phyloP scores from a whole-genome alignment of 2,888 invertebrate species.

The Augochlorella aurata region DNA sequence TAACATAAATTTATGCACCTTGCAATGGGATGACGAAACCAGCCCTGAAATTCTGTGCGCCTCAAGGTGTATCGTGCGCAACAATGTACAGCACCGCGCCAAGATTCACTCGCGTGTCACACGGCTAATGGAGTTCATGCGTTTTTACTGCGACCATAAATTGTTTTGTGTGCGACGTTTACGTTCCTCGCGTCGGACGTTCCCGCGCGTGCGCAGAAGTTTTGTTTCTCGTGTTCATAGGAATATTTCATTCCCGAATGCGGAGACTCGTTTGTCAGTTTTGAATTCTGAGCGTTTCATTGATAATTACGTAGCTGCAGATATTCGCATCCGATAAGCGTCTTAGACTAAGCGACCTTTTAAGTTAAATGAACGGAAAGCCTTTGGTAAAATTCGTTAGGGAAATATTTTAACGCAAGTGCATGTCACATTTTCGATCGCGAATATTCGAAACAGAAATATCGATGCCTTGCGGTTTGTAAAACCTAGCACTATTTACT shows the following conservation, averaged over 20 bases:
- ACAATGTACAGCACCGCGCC: constrained; percentile 58
- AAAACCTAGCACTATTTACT: too few relatives aligned
- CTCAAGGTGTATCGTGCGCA: constrained; percentile 26
- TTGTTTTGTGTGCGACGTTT: constrained; percentile 64
- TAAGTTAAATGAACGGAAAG: too few relatives aligned
- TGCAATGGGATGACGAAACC: constrained; percentile 50
- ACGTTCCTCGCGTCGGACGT: constrained; percentile 56
- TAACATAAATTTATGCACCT: constrained; percentile 36
- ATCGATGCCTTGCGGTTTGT: too few relatives aligned
- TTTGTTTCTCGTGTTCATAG: constrained; percentile 19
- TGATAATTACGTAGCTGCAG: not conserved
- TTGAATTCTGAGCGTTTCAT: not conserved
- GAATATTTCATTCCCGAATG: constrained; percentile 10
- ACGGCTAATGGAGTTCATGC: constrained; percentile 61
- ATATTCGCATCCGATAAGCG: not conserved
- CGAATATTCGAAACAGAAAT: too few relatives aligned
- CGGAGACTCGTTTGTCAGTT: not conserved
- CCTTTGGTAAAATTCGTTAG: too few relatives aligned
- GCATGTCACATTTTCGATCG: too few relatives aligned
- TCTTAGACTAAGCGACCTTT: not conserved
- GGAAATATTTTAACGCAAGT: too few relatives aligned
- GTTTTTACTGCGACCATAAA: constrained; percentile 68
- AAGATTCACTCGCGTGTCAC: constrained; percentile 61
- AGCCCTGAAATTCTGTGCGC: constrained; percentile 34
- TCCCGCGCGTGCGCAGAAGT: constrained; percentile 27